Percentiles rank a stretch among this genome's conserved stretches.
Conservation (phyloP, 2,113 vertebrate species). For the Oryzias curvinotus region DNA sequence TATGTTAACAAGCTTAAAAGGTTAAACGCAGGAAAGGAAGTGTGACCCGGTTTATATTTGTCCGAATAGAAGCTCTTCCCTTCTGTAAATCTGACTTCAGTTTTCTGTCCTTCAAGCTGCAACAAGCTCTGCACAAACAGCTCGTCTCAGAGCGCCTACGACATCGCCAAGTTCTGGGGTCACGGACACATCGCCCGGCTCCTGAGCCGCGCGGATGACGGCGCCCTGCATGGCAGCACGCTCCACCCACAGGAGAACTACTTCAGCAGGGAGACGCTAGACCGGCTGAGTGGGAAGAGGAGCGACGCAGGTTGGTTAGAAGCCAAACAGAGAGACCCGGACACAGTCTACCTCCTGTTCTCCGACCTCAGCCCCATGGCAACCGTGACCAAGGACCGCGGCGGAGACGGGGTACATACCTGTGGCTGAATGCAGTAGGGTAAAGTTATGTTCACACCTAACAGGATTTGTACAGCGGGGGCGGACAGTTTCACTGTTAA, state of each 20-base stretch:
- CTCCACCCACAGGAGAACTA: slow-evolving; percentile 78
- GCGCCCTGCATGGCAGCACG: slow-evolving; percentile 49
- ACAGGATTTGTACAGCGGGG: too few relatives aligned
- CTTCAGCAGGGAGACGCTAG: slow-evolving; percentile 85
- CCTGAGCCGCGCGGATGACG: slow-evolving; percentile 65
- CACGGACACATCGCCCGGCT: slow-evolving; percentile 84
- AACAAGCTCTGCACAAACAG: slow-evolving; percentile 81
- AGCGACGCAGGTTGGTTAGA: slow-evolving; percentile 82
- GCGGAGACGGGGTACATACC: slow-evolving; percentile 5
- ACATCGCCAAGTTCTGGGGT: slow-evolving; percentile 93
- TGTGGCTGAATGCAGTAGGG: too few relatives aligned
- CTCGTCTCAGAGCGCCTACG: slow-evolving; percentile 87
- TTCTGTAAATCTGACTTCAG: not conserved
- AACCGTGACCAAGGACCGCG: slow-evolving; percentile 49
- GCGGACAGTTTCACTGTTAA: too few relatives aligned
- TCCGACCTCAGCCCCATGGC: slow-evolving; percentile 85
- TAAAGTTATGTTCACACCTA: too few relatives aligned
- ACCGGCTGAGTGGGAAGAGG: slow-evolving; percentile 86
- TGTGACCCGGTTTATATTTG: too few relatives aligned
- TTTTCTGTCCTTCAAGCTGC: slow-evolving; percentile 73
- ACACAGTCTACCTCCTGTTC: slow-evolving; percentile 87
- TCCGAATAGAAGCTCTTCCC: not conserved
- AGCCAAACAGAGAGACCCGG: slow-evolving; percentile 72
- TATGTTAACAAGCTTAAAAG: too few relatives aligned
- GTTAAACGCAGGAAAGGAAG: too few relatives aligned